Base-by-base conservation (phyloP, 30 jellyfish, hydroid and myxozoan species). In the Aurelia sp. region DNA sequence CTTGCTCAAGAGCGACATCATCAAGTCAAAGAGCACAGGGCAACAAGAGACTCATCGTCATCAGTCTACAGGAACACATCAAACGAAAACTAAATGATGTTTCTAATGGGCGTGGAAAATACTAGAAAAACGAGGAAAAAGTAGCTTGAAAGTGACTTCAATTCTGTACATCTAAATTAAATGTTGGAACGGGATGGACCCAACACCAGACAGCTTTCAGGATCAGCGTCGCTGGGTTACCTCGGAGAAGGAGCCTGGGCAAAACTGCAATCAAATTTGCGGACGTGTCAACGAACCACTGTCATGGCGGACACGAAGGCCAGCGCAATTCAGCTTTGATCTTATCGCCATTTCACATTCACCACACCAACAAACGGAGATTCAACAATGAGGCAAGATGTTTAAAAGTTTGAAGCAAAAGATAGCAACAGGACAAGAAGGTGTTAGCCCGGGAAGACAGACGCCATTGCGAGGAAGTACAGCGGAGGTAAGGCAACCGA, bases 371-470 rank as follows among this genome's bases (percentile, higher is more conserved):
- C 37, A 31, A 41, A 65, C 75, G 44, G 11, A 40, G 35, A 27
- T 30, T 27, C 15, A 33, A 37, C 11, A 13, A 17, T 41, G 61
- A 18, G 37, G 2, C 87, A 74, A 13, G 20, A 93, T 93, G 98
- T 93, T 93, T 53, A 87, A 88, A 33, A 70, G 85, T 18, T 80
- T 93, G n/a, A 93, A 93, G 60, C 93, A 93, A 80, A 87, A 87
- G 79, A 93, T 93, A 71, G 98, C 98, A 13, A 88, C 94, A 52
- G 98, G 98, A 33, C 92, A 86, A 44, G 98, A 93, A 73, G 98
- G 98, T n/a, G 98, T 93, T 23, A 93, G 98, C 61, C 97, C 98
- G 12, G 98, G 98, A 13, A 79, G 97, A 85, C 98, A 93, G 79
- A 87, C 97, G 37, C 98, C 98, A 0, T 74, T 93, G 37, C 72